Conservation (phyloP, 1,140 invertebrate genomes). For the Battus philenor region DNA sequence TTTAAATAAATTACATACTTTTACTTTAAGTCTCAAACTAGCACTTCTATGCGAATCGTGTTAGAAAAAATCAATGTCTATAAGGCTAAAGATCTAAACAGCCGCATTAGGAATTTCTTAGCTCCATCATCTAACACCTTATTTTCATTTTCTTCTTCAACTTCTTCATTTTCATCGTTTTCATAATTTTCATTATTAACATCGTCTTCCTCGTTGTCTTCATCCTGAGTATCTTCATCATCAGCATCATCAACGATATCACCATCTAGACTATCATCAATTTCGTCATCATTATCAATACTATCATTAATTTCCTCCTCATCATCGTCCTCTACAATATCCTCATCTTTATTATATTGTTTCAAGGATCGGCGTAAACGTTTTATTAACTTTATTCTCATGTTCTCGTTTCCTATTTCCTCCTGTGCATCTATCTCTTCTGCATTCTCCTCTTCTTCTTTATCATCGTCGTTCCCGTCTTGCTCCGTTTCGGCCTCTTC, state of each 20-base stretch:
- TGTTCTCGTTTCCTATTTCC: constrained; percentile 12
- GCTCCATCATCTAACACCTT: constrained; percentile 19
- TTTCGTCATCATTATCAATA: constrained; percentile 15
- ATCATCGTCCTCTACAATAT: constrained; percentile 19
- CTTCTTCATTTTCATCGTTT: constrained; percentile 18
- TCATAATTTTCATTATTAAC: constrained; percentile 10
- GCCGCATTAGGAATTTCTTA: constrained; percentile 33
- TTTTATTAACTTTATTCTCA: constrained; percentile 6
- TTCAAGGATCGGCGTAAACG: background rate
- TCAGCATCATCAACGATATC: constrained; percentile 25
- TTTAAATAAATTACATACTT: constrained; percentile 8
- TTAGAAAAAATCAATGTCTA: constrained; percentile 35
- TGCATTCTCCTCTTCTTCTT: constrained; percentile 21
- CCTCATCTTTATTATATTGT: constrained; percentile 18
- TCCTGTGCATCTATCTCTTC: constrained; percentile 18
- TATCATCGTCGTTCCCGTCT: constrained; percentile 18
- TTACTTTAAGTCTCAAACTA: constrained; percentile 36
- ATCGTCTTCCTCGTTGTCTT: constrained; percentile 8
- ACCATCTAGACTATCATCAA: constrained; percentile 16
- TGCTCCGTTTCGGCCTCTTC: constrained; percentile 1
- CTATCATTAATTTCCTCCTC: constrained; percentile 21
- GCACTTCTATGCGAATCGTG: constrained; percentile 40
- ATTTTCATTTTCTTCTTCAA: constrained; percentile 20
- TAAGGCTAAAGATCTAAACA: constrained; percentile 38
- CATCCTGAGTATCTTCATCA: constrained; percentile 14